A percentile compares a stretch with the other conserved stretches of the same genome.
Evolutionary conservation across 2,888 invertebrate genomes (phyloP).

Genomic region (Chrysina gloriosa): DNA sequence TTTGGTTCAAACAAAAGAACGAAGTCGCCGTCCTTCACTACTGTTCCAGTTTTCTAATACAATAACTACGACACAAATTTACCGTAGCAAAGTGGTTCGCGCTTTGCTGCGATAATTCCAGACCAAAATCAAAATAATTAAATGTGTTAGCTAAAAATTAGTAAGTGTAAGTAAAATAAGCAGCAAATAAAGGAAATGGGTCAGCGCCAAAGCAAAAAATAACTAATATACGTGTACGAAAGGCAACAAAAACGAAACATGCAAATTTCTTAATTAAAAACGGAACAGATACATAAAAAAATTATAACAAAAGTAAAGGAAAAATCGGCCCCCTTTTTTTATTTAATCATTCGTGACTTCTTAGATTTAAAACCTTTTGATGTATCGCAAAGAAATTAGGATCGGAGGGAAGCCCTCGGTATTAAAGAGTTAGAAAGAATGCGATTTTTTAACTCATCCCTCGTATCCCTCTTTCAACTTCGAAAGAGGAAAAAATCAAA

Average conservation of each 20-base stretch:
- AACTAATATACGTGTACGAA: slow-evolving; percentile 19
- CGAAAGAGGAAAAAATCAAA: neutral
- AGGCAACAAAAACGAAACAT: slow-evolving; percentile 30
- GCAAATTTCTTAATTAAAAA: slow-evolving; percentile 11
- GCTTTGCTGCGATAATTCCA: too few relatives aligned
- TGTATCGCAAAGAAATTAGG: too few relatives aligned
- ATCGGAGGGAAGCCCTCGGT: too few relatives aligned
- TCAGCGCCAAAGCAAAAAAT: slow-evolving; percentile 45
- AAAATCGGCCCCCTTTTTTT: slow-evolving; percentile 23
- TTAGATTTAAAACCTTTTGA: too few relatives aligned
- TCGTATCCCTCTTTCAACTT: neutral
- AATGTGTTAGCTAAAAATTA: too few relatives aligned
- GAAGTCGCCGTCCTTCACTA: too few relatives aligned
- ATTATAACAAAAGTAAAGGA: slow-evolving; percentile 10
- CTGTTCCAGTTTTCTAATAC: too few relatives aligned
- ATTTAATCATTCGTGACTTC: neutral
- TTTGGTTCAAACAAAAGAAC: too few relatives aligned
- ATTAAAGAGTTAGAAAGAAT: neutral
- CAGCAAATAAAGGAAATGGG: slow-evolving; percentile 40
- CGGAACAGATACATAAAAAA: slow-evolving; percentile 6
- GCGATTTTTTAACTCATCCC: too few relatives aligned
- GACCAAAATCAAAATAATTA: too few relatives aligned
- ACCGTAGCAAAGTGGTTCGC: too few relatives aligned
- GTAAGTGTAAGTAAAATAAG: slow-evolving; percentile 9
- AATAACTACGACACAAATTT: too few relatives aligned